Base-by-base conservation (phyloP, 2,113 vertebrate species). In the Pelusios castaneus region DNA sequence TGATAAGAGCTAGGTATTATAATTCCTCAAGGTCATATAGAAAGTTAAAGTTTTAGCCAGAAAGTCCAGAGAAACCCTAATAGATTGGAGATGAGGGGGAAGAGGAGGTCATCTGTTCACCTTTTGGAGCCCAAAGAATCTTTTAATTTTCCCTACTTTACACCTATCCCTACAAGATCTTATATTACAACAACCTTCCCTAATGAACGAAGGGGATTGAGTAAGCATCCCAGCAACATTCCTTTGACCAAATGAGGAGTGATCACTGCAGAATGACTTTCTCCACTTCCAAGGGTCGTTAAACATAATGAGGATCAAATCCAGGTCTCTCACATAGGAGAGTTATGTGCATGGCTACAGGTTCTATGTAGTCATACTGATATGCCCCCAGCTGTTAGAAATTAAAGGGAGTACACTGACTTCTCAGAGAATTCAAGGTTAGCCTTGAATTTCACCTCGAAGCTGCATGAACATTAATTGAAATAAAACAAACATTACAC, bases 401-500 rank as follows among this genome's bases (percentile, higher is more conserved):
- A 55, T 45, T 80, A 91, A 86, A 8, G 43, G 21, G 19, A 67
- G 41, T 43, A 82, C 81, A 87, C 79, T 34, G 82, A 21, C 82
- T 80, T 85, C 25, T 87, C 84, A 80, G 10, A 88, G 25, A 86
- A 86, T 77, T 90, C 90, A 86, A 78, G 52, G 45, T 45, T 78
- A 51, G 22, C 80, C 79, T 91, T 22, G 0, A 52, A 73, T 75
- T 80, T 78, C 0, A 52, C 81, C 92, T 89, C 70, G 41, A 93
- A 80, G 80, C 78, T 47, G 25, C 51, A 85, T 1, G 2, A 49
- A 47, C 79, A 8, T n/a, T 29, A 45, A 56, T 22, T 80, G 47
- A 85, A 94, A 51, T 10, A 84, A 95, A 89, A 87, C 84, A 82
- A 94, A 84, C 87, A 54, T 54, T 41, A 3, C 63, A 34, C n/a